Conservation (phyloP, 2,888 invertebrate genomes). For the Ernsta delagoae region DNA sequence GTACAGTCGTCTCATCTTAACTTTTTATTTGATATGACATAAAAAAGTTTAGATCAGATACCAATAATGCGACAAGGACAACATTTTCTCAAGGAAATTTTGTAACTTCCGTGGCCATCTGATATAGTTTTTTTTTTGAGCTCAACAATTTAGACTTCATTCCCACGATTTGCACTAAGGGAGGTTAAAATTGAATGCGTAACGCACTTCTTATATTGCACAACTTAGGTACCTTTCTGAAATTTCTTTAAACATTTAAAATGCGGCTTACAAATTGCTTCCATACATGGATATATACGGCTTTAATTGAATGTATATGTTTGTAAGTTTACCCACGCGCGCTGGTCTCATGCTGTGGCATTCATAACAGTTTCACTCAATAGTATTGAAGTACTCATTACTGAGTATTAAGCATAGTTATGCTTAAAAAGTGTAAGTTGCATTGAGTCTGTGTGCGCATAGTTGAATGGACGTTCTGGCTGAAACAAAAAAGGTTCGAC, state of each 20-base stretch:
- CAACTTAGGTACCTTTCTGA: not conserved
- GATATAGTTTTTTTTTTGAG: constrained; percentile 36
- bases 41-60: too few relatives aligned
- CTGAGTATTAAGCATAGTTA: too few relatives aligned
- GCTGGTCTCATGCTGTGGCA: not conserved
- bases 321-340: constrained; percentile 5
- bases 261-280: constrained; percentile 18
- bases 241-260: constrained; percentile 17
- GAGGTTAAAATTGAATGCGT: constrained; percentile 40
- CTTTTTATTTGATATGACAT: too few relatives aligned
- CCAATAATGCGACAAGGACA: too few relatives aligned
- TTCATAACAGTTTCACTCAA: not conserved
- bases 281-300: constrained; percentile 6
- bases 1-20: too few relatives aligned
- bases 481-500: constrained; percentile 33
- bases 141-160: constrained; percentile 28
- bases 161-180: constrained; percentile 44
- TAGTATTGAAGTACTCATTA: too few relatives aligned
- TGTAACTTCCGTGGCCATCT: constrained; percentile 38
- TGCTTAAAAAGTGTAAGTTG: constrained; percentile 1
- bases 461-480: not conserved
- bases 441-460: not conserved
- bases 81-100: constrained; percentile 29
- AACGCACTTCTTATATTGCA: constrained; percentile 23
- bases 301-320: constrained; percentile 6